Base-by-base conservation (phyloP, 2,797 vertebrate genomes). In the Emys orbicularis region DNA sequence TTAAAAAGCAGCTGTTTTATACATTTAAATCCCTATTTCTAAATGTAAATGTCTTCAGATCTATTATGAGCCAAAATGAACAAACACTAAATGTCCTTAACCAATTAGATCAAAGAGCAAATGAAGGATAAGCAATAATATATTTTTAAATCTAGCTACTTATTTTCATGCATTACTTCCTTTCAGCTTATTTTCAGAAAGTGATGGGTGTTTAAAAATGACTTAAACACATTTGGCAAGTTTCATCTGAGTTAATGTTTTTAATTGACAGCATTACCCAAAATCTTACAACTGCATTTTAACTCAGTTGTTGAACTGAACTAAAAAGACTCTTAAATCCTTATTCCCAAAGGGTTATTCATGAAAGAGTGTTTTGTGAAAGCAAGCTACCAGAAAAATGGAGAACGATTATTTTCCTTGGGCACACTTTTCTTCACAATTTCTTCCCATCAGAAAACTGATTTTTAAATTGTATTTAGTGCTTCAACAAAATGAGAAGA, bases 401-500 rank as follows among this genome's bases (percentile, higher is more conserved):
- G 88, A 93, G 49, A 86, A 74, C 1, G n/a, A 4, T 5, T 23
- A n/a, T 1, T 81, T 85, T 86, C 53, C 76, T 86, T 54, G 83
- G 37, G 81, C 53, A 57, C 1, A 57, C 37, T 82, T 94, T 94
- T 88, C 79, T 95, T 93, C 49, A 37, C 11, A 92, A 88, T 92
- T 87, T 94, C 34, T 44, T 96, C 0, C 4, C n/a, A 84, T 86
- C 86, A 31, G 53, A 79, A 47, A 81, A 87, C 50, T 2, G 6
- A 11, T 5, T 72, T 80, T 84, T 94, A 87, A 94, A 91, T 83
- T 86, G 8, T 57, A 88, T 72, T 97, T 90, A 31, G 16, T 0
- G 49, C 90, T 97, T 95, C 53, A 95, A 80, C 96, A 96, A 95
- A 61, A 85, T 84, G 90, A 41, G n/a, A 94, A 94, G 65, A 95